Percentiles rank a stretch among this genome's conserved stretches.
Evolutionary conservation across 2,113 vertebrate genomes (phyloP).

Genomic region (Embiotoca jacksoni): DNA sequence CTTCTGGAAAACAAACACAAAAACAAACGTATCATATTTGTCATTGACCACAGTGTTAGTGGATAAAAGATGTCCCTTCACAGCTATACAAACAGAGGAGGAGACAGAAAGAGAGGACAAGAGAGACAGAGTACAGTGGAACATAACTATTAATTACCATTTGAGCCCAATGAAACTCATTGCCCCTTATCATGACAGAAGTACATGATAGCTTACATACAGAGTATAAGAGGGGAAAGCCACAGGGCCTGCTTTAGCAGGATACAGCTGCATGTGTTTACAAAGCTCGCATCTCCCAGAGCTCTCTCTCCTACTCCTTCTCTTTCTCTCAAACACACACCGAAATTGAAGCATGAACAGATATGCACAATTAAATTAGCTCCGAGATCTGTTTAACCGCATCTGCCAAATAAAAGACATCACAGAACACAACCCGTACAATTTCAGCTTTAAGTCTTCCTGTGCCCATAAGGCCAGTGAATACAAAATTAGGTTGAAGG

Average conservation of each 20-base stretch:
- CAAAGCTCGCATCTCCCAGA: slow-evolving; percentile 42
- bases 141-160: slow-evolving; percentile 43
- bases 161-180: slow-evolving; percentile 30
- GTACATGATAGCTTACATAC: slow-evolving; percentile 56
- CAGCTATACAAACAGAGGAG: not conserved
- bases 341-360: slow-evolving; percentile 65
- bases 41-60: not conserved
- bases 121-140: slow-evolving; percentile 1
- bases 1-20: slow-evolving; percentile 24
- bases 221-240: slow-evolving; percentile 48
- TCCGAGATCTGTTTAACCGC: slow-evolving; percentile 45
- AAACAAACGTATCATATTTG: slow-evolving; percentile 18
- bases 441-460: slow-evolving; percentile 29
- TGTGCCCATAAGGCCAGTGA: slow-evolving; percentile 33
- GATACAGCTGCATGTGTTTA: slow-evolving; percentile 68
- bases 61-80: not conserved
- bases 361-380: slow-evolving; percentile 63
- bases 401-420: slow-evolving; percentile 57
- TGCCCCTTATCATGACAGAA: slow-evolving; percentile 51
- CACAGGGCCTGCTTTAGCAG: slow-evolving; percentile 56
- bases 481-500: slow-evolving; percentile 18
- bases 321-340: slow-evolving; percentile 39
- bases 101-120: slow-evolving; percentile 1
- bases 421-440: slow-evolving; percentile 20
- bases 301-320: slow-evolving; percentile 19